phyloP scores from a whole-genome alignment of 2,113 vertebrate species.

The Sinocyclocheilus rhinocerous region DNA sequence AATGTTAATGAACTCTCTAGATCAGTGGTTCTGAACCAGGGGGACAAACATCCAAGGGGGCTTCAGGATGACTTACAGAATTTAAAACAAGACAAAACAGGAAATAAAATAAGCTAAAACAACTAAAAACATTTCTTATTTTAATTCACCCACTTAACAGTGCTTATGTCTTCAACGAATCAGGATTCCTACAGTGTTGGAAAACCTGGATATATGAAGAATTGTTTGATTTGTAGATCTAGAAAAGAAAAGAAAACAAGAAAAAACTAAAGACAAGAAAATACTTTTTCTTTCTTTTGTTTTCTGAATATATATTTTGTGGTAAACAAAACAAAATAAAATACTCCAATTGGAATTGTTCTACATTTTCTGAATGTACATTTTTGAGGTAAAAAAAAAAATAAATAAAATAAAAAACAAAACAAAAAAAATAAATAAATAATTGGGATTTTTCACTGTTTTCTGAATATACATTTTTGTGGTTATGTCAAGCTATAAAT shows the following conservation, averaged over 20 bases:
- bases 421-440: too few relatives aligned
- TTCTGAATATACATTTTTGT: not conserved
- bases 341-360: not conserved
- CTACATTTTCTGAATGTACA: not conserved
- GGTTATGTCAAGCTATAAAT: not conserved
- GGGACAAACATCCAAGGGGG: not conserved
- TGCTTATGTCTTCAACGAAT: not conserved
- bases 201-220: not conserved
- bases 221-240: not conserved
- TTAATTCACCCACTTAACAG: not conserved
- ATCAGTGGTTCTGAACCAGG: not conserved
- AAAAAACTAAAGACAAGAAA: too few relatives aligned
- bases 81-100: not conserved
- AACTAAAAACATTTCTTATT: not conserved
- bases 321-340: too few relatives aligned
- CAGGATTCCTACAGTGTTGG: not conserved
- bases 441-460: not conserved
- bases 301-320: too few relatives aligned
- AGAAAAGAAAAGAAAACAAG: too few relatives aligned
- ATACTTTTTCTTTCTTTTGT: too few relatives aligned
- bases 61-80: not conserved
- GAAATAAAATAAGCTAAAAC: not conserved
- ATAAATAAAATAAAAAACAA: too few relatives aligned
- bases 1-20: not conserved
- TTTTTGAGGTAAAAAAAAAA: too few relatives aligned